Conservation (phyloP, 1,140 invertebrate genomes). For the Babylonia areolata region DNA sequence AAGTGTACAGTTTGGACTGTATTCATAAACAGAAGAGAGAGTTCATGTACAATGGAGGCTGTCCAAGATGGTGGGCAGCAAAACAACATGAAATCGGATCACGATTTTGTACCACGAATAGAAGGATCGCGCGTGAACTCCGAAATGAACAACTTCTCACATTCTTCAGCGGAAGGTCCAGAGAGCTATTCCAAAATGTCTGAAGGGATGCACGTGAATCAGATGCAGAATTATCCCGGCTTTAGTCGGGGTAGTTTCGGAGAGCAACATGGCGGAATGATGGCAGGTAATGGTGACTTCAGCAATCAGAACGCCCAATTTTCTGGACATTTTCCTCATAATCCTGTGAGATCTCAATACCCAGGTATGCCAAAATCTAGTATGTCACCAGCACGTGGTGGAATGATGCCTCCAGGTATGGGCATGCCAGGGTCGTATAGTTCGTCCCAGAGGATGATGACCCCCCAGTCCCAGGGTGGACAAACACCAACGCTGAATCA, state of each 20-base stretch:
- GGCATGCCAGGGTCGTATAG: conserved; percentile 56
- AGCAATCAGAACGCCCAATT: conserved; percentile 60
- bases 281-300: conserved; percentile 63
- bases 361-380: conserved; percentile 54
- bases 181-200: conserved; percentile 67
- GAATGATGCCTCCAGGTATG: conserved; percentile 53
- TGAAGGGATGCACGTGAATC: conserved; percentile 62
- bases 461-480: conserved; percentile 81
- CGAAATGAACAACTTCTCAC: conserved; percentile 68
- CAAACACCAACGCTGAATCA: conserved; percentile 95
- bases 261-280: conserved; percentile 68
- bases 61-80: conserved; percentile 73
- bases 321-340: conserved; percentile 63
- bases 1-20: not conserved
- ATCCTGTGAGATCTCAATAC: conserved; percentile 59
- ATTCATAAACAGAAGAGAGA: not conserved
- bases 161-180: conserved; percentile 58
- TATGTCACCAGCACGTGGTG: conserved; percentile 58
- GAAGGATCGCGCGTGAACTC: conserved; percentile 67
- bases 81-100: conserved; percentile 64
- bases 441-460: conserved; percentile 70
- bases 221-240: conserved; percentile 65
- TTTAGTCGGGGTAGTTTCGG: conserved; percentile 56
- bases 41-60: conserved; percentile 64
- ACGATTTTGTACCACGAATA: conserved; percentile 59